A percentile compares a stretch with the other conserved stretches of the same genome.
These are phyloP conservation scores for Aplysia californica DNA, from an alignment of 1,140 invertebrate genomes.

Conservation along the genomic window DNA sequence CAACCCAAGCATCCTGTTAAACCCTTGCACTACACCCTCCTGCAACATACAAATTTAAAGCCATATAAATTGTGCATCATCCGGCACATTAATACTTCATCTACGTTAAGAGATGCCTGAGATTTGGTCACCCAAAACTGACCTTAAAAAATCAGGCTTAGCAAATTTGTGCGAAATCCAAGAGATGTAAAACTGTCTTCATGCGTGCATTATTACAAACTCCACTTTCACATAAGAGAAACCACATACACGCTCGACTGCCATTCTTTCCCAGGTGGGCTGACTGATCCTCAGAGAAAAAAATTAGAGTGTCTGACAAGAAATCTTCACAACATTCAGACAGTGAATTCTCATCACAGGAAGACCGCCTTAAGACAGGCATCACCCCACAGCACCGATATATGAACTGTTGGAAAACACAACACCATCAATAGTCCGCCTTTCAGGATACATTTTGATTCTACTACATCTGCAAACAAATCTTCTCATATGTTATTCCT, in stretches of 20 bases:
- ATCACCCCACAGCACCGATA: neutral
- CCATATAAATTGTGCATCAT: no score
- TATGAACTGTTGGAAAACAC: neutral
- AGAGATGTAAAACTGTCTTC: no score
- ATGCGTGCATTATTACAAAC: no score
- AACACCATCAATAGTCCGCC: neutral
- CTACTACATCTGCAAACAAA: neutral
- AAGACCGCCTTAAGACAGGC: neutral
- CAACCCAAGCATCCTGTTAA: no score
- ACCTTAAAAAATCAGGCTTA: no score
- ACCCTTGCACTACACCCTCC: no score
- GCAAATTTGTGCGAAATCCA: neutral
- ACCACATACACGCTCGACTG: no score
- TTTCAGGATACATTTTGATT: neutral
- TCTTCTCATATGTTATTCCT: neutral
- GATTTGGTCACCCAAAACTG: no score
- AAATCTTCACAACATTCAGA: neutral
- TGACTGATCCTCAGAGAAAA: conserved; percentile 19
- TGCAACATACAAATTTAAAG: neutral
- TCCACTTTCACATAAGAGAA: no score
- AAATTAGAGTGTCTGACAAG: neutral
- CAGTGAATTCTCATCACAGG: neutral
- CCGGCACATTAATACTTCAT: no score
- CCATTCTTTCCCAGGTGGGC: no score
- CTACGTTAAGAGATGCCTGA: no score